These are phyloP conservation scores for Mesorhabditis sp. DNA, from an alignment of 2,888 invertebrate genomes.

Conservation along the genomic window DNA sequence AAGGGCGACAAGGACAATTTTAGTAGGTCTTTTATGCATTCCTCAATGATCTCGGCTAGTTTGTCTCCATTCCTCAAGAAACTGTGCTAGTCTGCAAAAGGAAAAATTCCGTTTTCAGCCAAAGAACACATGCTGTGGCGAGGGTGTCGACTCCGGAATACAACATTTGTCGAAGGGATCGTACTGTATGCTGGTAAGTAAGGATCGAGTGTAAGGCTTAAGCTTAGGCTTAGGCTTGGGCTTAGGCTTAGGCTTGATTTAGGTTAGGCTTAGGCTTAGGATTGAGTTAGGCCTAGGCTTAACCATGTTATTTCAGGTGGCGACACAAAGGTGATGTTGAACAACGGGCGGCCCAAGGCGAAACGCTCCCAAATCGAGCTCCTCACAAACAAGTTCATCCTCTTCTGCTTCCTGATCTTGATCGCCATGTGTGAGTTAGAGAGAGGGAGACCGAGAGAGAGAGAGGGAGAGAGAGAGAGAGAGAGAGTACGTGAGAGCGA, in stretches of 20 bases:
- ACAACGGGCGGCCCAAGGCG: slow-evolving; percentile 83
- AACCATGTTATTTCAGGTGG: slow-evolving; percentile 67
- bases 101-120: slow-evolving; percentile 65
- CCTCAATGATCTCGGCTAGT: neutral
- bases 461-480: too few species aligned
- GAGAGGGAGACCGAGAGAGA: neutral
- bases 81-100: neutral
- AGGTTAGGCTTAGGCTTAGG: too few species aligned
- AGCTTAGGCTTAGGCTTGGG: neutral
- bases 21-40: neutral
- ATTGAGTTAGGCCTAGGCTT: neutral
- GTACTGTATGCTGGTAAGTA: slow-evolving; percentile 81
- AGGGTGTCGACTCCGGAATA: slow-evolving; percentile 91
- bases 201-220: neutral
- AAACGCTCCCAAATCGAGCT: slow-evolving; percentile 76
- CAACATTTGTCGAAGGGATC: slow-evolving; percentile 90
- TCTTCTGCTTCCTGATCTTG: slow-evolving; percentile 78
- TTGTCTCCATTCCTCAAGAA: neutral
- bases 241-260: neutral
- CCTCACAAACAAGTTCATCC: slow-evolving; percentile 73
- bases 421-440: slow-evolving; percentile 70
- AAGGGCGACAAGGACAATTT: neutral
- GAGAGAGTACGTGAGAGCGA: too few species aligned
- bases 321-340: slow-evolving; percentile 95
- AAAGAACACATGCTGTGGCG: slow-evolving; percentile 83